Evolutionary conservation across 2,113 vertebrate species (phyloP).

Genomic region (Guaruba guarouba): DNA sequence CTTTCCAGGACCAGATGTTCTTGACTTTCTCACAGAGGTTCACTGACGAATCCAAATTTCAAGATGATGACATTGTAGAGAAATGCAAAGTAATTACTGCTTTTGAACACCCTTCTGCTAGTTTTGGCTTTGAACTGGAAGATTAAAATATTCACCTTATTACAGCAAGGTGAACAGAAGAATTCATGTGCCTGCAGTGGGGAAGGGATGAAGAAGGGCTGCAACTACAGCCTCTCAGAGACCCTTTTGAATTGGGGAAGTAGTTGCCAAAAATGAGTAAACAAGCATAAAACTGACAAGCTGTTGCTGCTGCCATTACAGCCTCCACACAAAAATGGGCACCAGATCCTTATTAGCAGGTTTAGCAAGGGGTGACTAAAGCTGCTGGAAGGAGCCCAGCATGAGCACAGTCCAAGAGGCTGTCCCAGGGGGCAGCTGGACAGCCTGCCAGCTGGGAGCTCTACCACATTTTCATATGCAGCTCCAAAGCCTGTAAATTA

Average conservation of each 20-base stretch:
- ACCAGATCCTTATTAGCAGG: constrained; percentile 19
- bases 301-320: background rate
- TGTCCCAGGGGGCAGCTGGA: constrained; percentile 20
- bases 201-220: background rate
- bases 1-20: background rate
- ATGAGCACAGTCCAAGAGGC: background rate
- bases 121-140: background rate
- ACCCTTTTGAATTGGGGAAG: background rate
- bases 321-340: background rate
- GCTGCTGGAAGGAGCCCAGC: constrained; percentile 33
- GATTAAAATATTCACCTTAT: background rate
- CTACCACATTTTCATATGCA: background rate
- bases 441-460: constrained; percentile 51
- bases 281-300: background rate
- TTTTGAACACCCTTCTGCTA: background rate
- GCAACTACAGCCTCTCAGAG: background rate
- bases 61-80: background rate
- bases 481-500: constrained; percentile 18
- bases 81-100: background rate
- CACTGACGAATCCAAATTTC: background rate
- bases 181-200: background rate
- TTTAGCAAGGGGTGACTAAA: constrained; percentile 37
- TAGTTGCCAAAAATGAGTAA: background rate
- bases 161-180: background rate
- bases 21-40: background rate